Percentiles rank a stretch among this genome's conserved stretches.
These are phyloP conservation scores for Chondrilla cf. caribensis DNA, from an alignment of 37 sponge, comb jelly and placozoan genomes.

Conservation along the genomic window DNA sequence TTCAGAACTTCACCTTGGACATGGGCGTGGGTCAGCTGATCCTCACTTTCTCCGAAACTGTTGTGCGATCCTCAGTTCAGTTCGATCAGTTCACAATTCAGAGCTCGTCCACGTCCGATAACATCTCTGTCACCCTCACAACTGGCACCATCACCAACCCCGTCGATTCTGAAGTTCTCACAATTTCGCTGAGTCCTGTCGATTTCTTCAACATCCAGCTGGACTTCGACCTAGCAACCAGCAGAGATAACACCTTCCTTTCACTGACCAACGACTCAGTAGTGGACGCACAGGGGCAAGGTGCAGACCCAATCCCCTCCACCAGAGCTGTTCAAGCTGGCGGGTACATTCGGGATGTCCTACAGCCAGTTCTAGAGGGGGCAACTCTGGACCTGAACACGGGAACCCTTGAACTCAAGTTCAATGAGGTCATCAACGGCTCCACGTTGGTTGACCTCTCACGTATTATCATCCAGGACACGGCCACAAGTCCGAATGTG, in stretches of 20 bases:
- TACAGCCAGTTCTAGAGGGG: conserved; percentile 51
- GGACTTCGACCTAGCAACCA: conserved; percentile 48
- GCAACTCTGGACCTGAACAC: conserved; percentile 73
- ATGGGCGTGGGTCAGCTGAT: conserved; percentile 59
- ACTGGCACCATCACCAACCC: conserved; percentile 47
- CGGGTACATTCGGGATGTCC: conserved; percentile 47
- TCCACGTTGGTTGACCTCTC: conserved; percentile 18
- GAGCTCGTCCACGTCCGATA: conserved; percentile 36
- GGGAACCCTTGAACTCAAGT: conserved; percentile 58
- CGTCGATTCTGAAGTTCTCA: conserved; percentile 45
- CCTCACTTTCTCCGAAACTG: conserved; percentile 83
- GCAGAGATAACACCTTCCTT: conserved; percentile 43
- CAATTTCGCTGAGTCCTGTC: conserved; percentile 43
- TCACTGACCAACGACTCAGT: conserved; percentile 63
- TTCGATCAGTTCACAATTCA: conserved; percentile 62
- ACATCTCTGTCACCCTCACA: conserved; percentile 51
- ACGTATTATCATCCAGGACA: conserved; percentile 52
- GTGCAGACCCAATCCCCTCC: conserved; percentile 28
- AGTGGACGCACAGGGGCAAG: conserved; percentile 66
- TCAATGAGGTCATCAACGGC: conserved; percentile 69
- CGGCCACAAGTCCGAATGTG: background rate
- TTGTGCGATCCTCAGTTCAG: conserved; percentile 52
- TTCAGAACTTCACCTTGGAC: conserved; percentile 62
- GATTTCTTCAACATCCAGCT: conserved; percentile 61
- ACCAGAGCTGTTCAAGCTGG: conserved; percentile 19